These are phyloP conservation scores for Scophthalmus maximus DNA, from an alignment of 2,113 vertebrate species.

Conservation along the genomic window DNA sequence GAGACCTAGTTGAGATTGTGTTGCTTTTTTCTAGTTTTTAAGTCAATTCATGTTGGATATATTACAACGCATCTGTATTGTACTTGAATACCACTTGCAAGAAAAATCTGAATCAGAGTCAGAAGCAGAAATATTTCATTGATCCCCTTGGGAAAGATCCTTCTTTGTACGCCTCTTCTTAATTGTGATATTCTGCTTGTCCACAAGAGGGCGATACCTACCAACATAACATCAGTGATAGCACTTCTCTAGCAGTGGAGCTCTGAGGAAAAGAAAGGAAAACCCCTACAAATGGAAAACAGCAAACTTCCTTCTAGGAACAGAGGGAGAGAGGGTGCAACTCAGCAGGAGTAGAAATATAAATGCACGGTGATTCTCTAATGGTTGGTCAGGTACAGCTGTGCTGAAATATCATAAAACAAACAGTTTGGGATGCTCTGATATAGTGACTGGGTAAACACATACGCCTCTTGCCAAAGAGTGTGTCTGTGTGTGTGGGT, in stretches of 20 bases:
- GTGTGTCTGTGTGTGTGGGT: slow-evolving; percentile 1
- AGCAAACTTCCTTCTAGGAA: slow-evolving; percentile 27
- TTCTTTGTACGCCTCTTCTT: background rate
- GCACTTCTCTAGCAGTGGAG: background rate
- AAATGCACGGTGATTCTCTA: background rate
- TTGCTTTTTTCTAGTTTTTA: background rate
- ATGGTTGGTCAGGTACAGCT: background rate
- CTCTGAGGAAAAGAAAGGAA: background rate
- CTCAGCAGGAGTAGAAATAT: slow-evolving; percentile 2
- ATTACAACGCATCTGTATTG: background rate
- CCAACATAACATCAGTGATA: background rate
- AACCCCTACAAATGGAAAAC: slow-evolving; percentile 25
- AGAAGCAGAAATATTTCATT: too few species aligned
- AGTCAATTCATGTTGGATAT: background rate
- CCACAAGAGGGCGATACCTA: slow-evolving; percentile 59
- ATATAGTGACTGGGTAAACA: background rate
- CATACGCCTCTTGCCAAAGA: background rate
- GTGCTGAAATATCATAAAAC: background rate
- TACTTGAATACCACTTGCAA: background rate
- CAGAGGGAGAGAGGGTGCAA: slow-evolving; percentile 38
- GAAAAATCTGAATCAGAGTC: too few species aligned
- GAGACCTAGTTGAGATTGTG: background rate
- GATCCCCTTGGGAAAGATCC: too few species aligned
- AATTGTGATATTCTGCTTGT: background rate
- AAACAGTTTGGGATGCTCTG: too few species aligned